Evolutionary conservation across 2,113 vertebrate species (phyloP).

Genomic region (Calidris pugnax): DNA sequence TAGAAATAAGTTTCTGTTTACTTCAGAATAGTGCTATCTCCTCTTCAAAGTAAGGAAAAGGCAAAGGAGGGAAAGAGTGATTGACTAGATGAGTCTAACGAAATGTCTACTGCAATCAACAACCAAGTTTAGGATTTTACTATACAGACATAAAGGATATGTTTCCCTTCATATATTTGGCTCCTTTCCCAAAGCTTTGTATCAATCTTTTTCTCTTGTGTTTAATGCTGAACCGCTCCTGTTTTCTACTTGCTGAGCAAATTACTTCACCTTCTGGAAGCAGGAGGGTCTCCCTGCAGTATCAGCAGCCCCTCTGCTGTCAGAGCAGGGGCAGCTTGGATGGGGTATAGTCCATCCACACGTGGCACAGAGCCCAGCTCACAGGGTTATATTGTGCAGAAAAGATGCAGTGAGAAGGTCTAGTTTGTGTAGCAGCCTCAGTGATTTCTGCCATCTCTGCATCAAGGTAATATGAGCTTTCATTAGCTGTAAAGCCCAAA

Average conservation of each 20-base stretch:
- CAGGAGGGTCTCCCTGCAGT: neutral
- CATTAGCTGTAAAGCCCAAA: neutral
- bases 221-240: neutral
- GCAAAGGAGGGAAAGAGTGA: neutral
- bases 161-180: conserved; percentile 6
- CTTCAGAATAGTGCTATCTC: neutral
- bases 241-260: neutral
- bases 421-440: neutral
- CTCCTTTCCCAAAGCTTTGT: conserved; percentile 23
- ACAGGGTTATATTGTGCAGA: neutral
- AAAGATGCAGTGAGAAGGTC: neutral
- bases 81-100: conserved; percentile 31
- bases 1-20: neutral
- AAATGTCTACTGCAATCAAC: conserved; percentile 11
- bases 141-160: neutral
- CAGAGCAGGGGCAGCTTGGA: neutral
- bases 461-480: neutral
- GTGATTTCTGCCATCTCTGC: neutral
- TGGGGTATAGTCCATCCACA: neutral
- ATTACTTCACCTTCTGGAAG: neutral
- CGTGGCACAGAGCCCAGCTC: neutral
- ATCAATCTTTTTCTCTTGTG: neutral
- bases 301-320: neutral
- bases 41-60: neutral
- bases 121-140: conserved; percentile 9